A percentile compares a stretch with the other conserved stretches of the same genome.
Evolutionary conservation across 2,797 vertebrate genomes (phyloP).

Genomic region (Notoglanidium macrostoma): DNA sequence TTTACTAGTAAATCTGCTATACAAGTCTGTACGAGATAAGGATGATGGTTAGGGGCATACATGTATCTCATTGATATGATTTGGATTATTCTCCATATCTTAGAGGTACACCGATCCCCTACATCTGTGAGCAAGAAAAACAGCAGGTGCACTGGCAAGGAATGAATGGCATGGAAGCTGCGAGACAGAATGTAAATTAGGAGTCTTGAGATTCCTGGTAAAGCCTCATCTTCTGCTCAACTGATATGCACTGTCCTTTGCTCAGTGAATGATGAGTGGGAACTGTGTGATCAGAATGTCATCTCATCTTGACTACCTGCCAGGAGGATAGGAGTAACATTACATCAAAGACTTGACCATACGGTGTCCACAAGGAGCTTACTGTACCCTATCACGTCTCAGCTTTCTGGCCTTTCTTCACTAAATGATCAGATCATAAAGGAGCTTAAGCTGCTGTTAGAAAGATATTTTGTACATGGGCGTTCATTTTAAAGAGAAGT

Average conservation of each 20-base stretch:
- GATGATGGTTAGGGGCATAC: background rate
- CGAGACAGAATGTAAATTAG: constrained; percentile 27
- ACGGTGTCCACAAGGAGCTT: constrained; percentile 1
- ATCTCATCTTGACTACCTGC: constrained; percentile 14
- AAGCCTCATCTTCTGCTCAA: constrained; percentile 3
- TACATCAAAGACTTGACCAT: constrained; percentile 22
- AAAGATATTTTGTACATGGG: background rate
- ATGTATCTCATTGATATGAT: background rate
- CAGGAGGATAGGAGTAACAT: constrained; percentile 2
- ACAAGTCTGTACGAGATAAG: background rate
- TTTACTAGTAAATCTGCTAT: background rate
- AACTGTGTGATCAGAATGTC: constrained; percentile 31
- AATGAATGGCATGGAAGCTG: constrained; percentile 15
- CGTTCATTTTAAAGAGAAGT: background rate
- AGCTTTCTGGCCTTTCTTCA: background rate
- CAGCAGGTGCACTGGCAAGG: constrained; percentile 32
- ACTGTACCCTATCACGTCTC: background rate
- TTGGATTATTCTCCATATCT: background rate
- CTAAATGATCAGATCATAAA: background rate
- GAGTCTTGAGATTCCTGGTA: constrained; percentile 24
- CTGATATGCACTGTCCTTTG: constrained; percentile 17
- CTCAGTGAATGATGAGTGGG: constrained; percentile 28
- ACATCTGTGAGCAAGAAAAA: constrained; percentile 28
- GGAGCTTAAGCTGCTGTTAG: background rate
- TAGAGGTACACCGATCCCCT: background rate